Evolutionary conservation across 2,888 invertebrate genomes (phyloP), one percentile per base, ranked within the genome.

Genomic region (Eupithecia subfuscata): DNA sequence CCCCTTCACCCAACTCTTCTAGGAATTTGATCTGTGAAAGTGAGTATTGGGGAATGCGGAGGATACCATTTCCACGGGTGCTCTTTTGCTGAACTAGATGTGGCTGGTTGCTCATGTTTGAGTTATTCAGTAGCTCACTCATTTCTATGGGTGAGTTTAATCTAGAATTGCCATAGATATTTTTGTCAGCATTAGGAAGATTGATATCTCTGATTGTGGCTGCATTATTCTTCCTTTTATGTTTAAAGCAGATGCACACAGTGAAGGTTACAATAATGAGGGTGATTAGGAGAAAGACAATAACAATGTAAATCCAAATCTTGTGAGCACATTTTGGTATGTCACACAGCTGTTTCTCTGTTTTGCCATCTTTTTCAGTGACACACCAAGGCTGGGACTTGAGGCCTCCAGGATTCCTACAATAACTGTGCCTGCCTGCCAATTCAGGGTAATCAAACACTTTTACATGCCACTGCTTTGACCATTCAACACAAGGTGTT

Each of bases 1-100:
- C 98, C 16, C 99, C 99, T 93, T 99, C 99, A 34, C 99, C 99
- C 45, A 99, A 93, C 90, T 99, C 98, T 88, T 98, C 98, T 69
- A 98, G 95, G 88, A 99, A 98, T 80, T 97, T 96, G 0, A 98
- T 97, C 89, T 98, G 97, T 76, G 97, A 96, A 77, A 98, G 95
- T 0, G 97, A 97, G 88, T 98, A 98, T 84, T 99, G 98, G 5
- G 98, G 97, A 65, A 98, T 97, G 84, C 97, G 93, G 4, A 96
- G 88, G 0, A 94, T 89, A 52, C 93, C 94, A 86, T 95, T 95
- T 16, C 95, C 95, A 9, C 96, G 92, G 18, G 89, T 94, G 85
- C 83, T 94, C 56, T 77, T 77, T 67, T 77, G 77, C 85, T 88
- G 92, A 81, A 90, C 94, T 81, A 92, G 90, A 84, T 89, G 95